A percentile compares a stretch with the other conserved stretches of the same genome.
Conservation (phyloP, 2,888 invertebrate species). For the Limnephilus lunatus region DNA sequence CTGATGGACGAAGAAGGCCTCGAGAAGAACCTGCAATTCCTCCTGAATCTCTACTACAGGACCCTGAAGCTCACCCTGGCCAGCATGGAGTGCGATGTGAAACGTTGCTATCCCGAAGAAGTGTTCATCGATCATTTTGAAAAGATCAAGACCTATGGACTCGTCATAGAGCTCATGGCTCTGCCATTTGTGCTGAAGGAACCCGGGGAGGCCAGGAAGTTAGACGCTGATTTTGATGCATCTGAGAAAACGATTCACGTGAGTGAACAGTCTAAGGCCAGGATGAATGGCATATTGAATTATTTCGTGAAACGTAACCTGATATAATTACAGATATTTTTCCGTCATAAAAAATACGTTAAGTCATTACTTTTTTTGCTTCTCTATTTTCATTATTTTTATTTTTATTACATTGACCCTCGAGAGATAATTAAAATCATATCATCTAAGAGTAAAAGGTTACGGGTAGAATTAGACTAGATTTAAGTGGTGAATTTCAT, state of each 20-base stretch:
- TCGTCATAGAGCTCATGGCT: neutral
- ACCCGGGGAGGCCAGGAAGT: neutral
- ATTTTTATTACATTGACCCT: neutral
- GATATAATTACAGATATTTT: neutral
- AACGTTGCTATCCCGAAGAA: slow-evolving; percentile 22
- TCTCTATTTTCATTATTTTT: neutral
- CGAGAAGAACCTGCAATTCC: neutral
- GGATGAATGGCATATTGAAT: slow-evolving; percentile 19
- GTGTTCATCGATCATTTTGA: slow-evolving; percentile 45
- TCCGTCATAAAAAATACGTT: neutral
- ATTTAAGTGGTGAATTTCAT: neutral
- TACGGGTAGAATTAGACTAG: no score
- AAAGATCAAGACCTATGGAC: slow-evolving; percentile 17
- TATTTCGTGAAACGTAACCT: slow-evolving; percentile 23
- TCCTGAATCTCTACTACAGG: slow-evolving; percentile 47
- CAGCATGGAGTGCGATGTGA: slow-evolving; percentile 45
- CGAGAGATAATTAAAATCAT: neutral
- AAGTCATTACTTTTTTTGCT: neutral
- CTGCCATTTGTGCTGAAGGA: neutral
- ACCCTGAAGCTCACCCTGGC: slow-evolving; percentile 28
- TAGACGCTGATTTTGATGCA: neutral
- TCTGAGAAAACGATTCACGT: neutral
- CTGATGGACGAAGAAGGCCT: slow-evolving; percentile 43
- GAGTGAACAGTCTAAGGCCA: neutral
- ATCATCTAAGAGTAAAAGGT: no score